Percentiles rank a stretch among this genome's conserved stretches.
Conservation (phyloP, 2,888 invertebrate species). For the Eupithecia centaureata region DNA sequence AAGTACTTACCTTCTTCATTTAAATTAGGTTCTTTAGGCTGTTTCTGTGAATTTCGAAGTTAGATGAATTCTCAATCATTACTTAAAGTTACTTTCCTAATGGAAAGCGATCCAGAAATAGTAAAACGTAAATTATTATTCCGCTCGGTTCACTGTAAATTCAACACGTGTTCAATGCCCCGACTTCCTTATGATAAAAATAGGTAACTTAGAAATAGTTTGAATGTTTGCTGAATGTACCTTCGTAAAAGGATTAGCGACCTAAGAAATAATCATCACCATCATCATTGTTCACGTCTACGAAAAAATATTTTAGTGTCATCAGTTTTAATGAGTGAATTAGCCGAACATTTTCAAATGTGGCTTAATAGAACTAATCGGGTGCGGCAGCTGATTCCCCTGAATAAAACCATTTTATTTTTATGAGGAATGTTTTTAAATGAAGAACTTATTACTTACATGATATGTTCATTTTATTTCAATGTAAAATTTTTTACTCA, state of each 20-base stretch:
- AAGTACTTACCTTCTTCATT: conserved; percentile 19
- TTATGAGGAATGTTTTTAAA: not conserved
- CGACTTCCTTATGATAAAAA: conserved; percentile 39
- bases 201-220: conserved; percentile 19
- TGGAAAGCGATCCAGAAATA: conserved; percentile 65
- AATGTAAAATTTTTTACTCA: no score
- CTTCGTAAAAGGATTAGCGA: not conserved
- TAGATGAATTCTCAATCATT: conserved; percentile 21
- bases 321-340: not conserved
- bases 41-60: conserved; percentile 36
- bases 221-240: not conserved
- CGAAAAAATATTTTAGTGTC: not conserved
- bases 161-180: conserved; percentile 59
- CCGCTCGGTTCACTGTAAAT: conserved; percentile 54
- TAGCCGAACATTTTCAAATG: not conserved
- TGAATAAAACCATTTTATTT: not conserved
- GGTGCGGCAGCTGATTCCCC: not conserved
- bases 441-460: no score
- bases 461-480: not conserved
- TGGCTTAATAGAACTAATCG: not conserved
- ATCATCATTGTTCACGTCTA: not conserved
- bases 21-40: conserved; percentile 8
- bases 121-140: conserved; percentile 65
- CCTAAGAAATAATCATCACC: not conserved
- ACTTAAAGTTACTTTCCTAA: no score